phyloP scores from a whole-genome alignment of 1,140 invertebrate species.

The Spodoptera litura region DNA sequence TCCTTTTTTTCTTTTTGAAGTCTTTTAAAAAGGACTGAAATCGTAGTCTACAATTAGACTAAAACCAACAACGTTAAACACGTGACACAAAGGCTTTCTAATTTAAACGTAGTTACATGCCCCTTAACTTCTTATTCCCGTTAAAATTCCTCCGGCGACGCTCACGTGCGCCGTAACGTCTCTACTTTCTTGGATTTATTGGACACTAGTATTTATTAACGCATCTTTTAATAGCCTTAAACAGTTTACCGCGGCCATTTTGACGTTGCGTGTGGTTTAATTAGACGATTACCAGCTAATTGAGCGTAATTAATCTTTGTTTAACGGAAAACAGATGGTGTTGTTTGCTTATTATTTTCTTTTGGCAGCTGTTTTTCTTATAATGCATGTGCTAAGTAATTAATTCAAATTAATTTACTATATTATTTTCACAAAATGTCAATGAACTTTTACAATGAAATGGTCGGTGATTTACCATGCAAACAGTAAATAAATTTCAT shows the following conservation, averaged over 20 bases:
- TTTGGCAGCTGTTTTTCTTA: not conserved
- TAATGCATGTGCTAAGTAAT: no score
- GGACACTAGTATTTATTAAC: conserved; percentile 61
- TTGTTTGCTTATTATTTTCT: not conserved
- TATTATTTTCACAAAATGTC: no score
- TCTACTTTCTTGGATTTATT: conserved; percentile 59
- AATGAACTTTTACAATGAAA: no score
- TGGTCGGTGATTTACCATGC: no score
- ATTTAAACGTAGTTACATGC: conserved; percentile 57
- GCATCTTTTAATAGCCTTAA: conserved; percentile 46
- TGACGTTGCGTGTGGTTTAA: conserved; percentile 34
- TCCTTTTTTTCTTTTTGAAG: no score
- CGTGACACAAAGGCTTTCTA: conserved; percentile 43
- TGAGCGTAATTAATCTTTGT: conserved; percentile 7
- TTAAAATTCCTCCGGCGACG: conserved; percentile 59
- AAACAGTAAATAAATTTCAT: no score
- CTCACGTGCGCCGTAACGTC: conserved; percentile 62
- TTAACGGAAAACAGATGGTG: not conserved
- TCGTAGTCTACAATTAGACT: not conserved
- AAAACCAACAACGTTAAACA: not conserved
- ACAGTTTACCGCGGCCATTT: conserved; percentile 37
- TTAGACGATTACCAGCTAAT: conserved; percentile 20
- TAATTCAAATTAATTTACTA: no score
- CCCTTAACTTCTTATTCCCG: conserved; percentile 59
- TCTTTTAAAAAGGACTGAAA: not conserved